phyloP scores from a whole-genome alignment of 2,888 invertebrate genomes.

The Cerastis rubricosa region DNA sequence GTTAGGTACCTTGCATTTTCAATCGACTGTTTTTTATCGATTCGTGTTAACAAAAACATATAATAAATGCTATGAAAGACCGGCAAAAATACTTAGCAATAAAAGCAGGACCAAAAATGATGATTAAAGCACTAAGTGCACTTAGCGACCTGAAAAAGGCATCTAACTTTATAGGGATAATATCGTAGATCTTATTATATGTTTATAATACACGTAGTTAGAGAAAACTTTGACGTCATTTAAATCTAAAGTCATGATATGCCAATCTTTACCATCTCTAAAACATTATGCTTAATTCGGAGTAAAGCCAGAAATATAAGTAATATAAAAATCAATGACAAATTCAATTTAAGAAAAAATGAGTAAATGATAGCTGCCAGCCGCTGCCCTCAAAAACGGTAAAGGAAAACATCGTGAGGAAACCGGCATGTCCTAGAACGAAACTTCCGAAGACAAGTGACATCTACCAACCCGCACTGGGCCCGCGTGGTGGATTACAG shows the following conservation, averaged over 20 bases:
- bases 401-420: too few species aligned
- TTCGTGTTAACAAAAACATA: background rate
- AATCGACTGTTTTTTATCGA: background rate
- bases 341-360: too few species aligned
- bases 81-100: background rate
- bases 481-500: too few species aligned
- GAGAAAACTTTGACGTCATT: constrained; percentile 25
- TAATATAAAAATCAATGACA: background rate
- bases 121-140: too few species aligned
- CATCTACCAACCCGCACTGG: too few species aligned
- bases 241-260: background rate
- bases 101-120: background rate
- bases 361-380: too few species aligned
- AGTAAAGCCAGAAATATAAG: constrained; percentile 3
- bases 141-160: background rate
- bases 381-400: too few species aligned
- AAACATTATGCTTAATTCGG: constrained; percentile 7
- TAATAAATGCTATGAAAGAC: background rate
- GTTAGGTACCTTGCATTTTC: background rate
- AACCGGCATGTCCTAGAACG: too few species aligned
- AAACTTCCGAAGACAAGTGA: too few species aligned
- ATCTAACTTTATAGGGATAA: too few species aligned
- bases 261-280: background rate
- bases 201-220: background rate
- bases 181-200: background rate